Evolutionary conservation across 2,888 invertebrate species (phyloP), one percentile per base, ranked within the genome.

Genomic region (Choreutis nemorana): DNA sequence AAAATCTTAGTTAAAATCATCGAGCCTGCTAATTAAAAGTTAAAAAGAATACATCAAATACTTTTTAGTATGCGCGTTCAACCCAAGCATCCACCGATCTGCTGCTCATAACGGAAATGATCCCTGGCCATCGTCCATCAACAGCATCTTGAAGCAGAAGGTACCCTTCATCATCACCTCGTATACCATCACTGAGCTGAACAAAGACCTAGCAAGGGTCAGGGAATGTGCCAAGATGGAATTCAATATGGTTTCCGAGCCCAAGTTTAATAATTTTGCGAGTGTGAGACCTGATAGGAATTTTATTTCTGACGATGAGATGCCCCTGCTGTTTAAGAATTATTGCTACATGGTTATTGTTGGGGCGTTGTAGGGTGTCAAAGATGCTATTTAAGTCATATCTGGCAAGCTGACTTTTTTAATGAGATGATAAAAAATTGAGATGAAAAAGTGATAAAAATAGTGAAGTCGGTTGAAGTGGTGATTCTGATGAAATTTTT

Each of bases 211-310:
- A 26, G 55, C 61, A 2, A 71, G 85, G 21, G 71, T 89, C 32
- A 64, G 81, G 23, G 67, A 75, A 23, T 73, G 72, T 7, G 73
- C 82, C 0, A 70, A 75, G 31, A 52, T 65, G 0, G 67, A 72
- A 2, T 51, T 82, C 14, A 71, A 81, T 23, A 52, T 84, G 0
- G 46, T 86, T 5, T 49, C 81, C 1, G 79, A 81, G 5, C 83
- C 86, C 0, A 71, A 70, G 8, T 63, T 61, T 18, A 90, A 90
- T 60, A 83, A 83, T 0, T 89, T 85, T 43, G 78, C 86, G 1
- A 87, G 89, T 23, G 78, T 84, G 0, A 81, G 87, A 36, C 89
- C 89, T 0, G 87, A 88, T 41, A 80, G 89, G 26, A 90, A 89
- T 48, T 88, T 90, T 39, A 85, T 89, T 8, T 86, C 87, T 4